Conservation (phyloP, 2,113 vertebrate genomes). For the Lophochroa leadbeateri region DNA sequence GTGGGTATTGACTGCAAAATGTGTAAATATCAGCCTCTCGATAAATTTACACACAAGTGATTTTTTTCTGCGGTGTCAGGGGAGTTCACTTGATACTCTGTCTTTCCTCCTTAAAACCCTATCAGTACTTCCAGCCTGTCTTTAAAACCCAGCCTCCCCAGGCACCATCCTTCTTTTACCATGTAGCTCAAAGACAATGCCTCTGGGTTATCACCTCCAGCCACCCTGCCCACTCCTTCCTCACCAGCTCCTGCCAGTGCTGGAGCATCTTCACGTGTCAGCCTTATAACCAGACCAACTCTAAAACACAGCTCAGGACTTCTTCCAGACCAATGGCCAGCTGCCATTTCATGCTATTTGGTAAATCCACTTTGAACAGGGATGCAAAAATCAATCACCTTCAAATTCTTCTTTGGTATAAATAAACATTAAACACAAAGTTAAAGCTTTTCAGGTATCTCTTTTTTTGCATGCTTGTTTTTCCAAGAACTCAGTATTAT, state of each 20-base stretch:
- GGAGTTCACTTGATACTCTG: not conserved
- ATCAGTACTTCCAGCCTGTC: not conserved
- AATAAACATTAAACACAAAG: not conserved
- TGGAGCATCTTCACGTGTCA: not conserved
- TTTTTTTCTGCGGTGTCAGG: not conserved
- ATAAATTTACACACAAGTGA: not conserved
- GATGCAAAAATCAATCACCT: not conserved
- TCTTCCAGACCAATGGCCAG: not conserved
- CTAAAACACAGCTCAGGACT: not conserved
- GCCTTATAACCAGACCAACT: rapidly evolving
- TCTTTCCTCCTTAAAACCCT: not conserved
- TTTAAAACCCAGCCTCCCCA: not conserved
- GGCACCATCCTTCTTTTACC: not conserved
- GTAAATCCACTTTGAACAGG: not conserved
- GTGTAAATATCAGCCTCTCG: slow-evolving; percentile 16
- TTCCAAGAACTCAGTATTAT: not conserved
- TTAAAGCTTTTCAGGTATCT: not conserved
- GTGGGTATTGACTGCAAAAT: not conserved
- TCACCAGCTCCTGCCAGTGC: not conserved
- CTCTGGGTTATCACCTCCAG: not conserved
- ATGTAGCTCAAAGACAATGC: rapidly evolving
- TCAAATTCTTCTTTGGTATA: not conserved
- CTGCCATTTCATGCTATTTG: not conserved
- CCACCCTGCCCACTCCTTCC: not conserved
- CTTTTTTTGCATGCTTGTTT: not conserved